Evolutionary conservation across 2,797 vertebrate genomes (phyloP).

Genomic region (Mus spretus): DNA sequence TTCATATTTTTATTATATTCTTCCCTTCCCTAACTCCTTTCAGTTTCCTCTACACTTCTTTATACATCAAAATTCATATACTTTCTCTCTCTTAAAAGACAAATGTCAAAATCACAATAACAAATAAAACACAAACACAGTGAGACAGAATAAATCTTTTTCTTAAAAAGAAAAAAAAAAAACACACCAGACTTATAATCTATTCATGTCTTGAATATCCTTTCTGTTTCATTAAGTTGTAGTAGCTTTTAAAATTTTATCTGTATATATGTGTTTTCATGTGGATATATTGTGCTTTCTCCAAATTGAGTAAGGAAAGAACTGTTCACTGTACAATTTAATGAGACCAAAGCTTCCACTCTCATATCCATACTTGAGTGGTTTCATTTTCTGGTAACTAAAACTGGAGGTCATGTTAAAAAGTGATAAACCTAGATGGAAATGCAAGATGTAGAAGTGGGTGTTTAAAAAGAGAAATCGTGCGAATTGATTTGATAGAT

Average conservation of each 20-base stretch:
- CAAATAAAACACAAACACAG: not conserved
- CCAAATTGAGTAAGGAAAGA: not conserved
- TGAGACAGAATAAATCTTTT: not conserved
- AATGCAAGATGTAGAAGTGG: not conserved
- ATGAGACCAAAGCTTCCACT: not conserved
- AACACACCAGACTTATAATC: not conserved
- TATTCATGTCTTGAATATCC: not conserved
- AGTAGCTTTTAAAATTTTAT: not conserved
- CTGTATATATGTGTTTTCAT: not conserved
- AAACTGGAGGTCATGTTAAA: not conserved
- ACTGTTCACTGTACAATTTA: not conserved
- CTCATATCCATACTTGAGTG: not conserved
- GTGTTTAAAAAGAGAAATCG: not conserved
- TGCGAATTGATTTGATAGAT: not conserved
- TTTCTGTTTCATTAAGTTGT: not conserved
- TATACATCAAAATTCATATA: not conserved
- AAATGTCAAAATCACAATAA: not conserved
- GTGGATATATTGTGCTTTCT: slow-evolving; percentile 1
- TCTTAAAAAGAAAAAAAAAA: not conserved
- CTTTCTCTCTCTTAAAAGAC: not conserved
- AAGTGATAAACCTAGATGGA: not conserved
- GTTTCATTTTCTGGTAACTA: not conserved
- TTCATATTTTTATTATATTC: not conserved
- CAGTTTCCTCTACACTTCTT: not conserved
- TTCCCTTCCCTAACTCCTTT: not conserved